phyloP scores from a whole-genome alignment of 1,140 invertebrate genomes.

The Pygmarrhopalites habei region DNA sequence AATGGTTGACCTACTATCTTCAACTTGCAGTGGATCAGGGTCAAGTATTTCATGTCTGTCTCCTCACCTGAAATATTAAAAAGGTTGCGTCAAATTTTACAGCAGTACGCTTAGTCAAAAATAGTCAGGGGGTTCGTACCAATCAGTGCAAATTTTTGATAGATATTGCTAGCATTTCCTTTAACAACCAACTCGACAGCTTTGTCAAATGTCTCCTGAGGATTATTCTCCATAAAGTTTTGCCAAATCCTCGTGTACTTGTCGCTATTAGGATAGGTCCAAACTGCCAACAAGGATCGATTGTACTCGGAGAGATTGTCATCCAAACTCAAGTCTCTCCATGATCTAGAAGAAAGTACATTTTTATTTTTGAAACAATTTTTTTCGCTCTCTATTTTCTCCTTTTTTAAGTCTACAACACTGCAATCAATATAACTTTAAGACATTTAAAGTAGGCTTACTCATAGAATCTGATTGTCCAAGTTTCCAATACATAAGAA shows the following conservation, averaged over 20 bases:
- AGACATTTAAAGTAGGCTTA: too few species aligned
- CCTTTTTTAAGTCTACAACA: neutral
- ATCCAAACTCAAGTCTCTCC: constrained; percentile 95
- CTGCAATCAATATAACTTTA: neutral
- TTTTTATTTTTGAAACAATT: neutral
- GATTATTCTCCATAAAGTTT: constrained; percentile 81
- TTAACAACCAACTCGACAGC: constrained; percentile 68
- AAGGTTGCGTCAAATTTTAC: too few species aligned
- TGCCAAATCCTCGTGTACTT: constrained; percentile 98
- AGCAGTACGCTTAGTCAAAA: too few species aligned
- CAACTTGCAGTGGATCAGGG: constrained; percentile 81
- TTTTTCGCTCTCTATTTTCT: neutral
- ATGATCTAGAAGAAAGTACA: constrained; percentile 68
- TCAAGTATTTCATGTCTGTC: constrained; percentile 79
- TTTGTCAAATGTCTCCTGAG: constrained; percentile 67
- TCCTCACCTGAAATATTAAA: constrained; percentile 71
- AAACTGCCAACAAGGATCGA: constrained; percentile 88
- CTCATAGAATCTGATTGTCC: too few species aligned
- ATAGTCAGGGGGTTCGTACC: too few species aligned
- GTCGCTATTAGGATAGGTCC: constrained; percentile 97
- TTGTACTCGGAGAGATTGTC: constrained; percentile 82
- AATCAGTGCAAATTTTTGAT: too few species aligned
- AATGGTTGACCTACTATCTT: constrained; percentile 89
- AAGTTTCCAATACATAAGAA: too few species aligned
- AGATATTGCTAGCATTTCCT: too few species aligned